Evolutionary conservation across 2,797 vertebrate genomes (phyloP).

Genomic region (Silurus lanzhouensis): DNA sequence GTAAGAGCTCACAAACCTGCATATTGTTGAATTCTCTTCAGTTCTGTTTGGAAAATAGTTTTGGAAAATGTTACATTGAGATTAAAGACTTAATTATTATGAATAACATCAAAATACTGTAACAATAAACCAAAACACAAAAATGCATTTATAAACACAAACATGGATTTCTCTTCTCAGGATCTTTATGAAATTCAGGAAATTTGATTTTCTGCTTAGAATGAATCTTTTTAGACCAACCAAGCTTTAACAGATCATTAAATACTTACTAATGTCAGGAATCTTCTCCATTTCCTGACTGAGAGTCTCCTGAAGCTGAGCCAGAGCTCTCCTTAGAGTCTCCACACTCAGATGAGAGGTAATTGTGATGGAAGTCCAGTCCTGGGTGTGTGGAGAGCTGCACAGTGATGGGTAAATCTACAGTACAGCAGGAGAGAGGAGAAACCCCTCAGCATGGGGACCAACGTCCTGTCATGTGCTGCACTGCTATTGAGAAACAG

Average conservation of each 20-base stretch:
- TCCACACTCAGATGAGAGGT: background rate
- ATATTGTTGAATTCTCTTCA: too few species aligned
- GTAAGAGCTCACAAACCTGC: too few species aligned
- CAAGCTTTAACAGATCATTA: background rate
- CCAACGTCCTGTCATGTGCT: constrained; percentile 20
- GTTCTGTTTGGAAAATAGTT: too few species aligned
- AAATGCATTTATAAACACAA: too few species aligned
- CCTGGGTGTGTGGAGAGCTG: background rate
- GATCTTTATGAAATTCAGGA: too few species aligned
- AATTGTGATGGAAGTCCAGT: background rate
- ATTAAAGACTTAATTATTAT: background rate
- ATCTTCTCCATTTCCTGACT: background rate
- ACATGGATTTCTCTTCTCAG: too few species aligned
- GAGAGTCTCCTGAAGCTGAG: background rate
- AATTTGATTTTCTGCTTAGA: too few species aligned
- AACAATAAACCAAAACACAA: too few species aligned
- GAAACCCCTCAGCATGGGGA: constrained; percentile 20
- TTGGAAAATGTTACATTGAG: background rate
- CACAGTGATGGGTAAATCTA: constrained; percentile 23
- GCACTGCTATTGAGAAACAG: constrained; percentile 5
- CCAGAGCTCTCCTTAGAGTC: background rate
- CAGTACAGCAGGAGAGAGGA: constrained; percentile 27
- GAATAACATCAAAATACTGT: background rate
- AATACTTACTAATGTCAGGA: background rate
- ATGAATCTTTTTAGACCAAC: too few species aligned